phyloP scores from a whole-genome alignment of 1,140 invertebrate genomes.

The Grapholita molesta region DNA sequence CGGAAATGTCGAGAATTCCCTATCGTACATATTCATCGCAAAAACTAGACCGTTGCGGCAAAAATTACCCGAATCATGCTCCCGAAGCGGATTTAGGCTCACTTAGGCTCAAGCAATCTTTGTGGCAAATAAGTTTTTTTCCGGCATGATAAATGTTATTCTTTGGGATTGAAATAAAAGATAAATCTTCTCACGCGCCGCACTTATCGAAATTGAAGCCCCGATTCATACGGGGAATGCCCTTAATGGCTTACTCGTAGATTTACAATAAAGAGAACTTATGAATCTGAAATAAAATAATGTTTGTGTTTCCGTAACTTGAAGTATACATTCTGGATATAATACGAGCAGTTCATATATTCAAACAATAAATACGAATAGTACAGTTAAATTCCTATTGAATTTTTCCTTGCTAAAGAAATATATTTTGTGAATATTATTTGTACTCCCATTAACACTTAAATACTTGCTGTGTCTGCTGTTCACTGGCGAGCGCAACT shows the following conservation, averaged over 20 bases:
- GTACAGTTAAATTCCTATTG: too few species aligned
- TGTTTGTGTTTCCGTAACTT: not conserved
- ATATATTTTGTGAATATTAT: too few species aligned
- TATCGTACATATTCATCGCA: not conserved
- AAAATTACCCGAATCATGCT: not conserved
- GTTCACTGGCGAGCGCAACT: constrained; percentile 42
- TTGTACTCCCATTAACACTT: too few species aligned
- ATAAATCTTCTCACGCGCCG: not conserved
- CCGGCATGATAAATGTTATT: not conserved
- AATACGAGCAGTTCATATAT: too few species aligned
- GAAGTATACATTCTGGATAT: too few species aligned
- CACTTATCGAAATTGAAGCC: not conserved
- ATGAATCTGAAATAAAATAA: not conserved
- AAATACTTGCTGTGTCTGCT: constrained; percentile 56
- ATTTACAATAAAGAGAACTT: not conserved
- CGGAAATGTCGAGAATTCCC: constrained; percentile 1
- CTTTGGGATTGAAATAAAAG: not conserved
- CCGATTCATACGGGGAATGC: not conserved
- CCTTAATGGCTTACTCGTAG: not conserved
- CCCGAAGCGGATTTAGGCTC: not conserved
- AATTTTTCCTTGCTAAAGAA: too few species aligned
- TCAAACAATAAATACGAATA: too few species aligned
- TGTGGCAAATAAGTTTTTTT: not conserved
- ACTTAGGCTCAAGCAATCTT: not conserved
- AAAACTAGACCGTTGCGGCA: not conserved